phyloP scores from a whole-genome alignment of 2,888 invertebrate species.

The Erpobdella octoculata region DNA sequence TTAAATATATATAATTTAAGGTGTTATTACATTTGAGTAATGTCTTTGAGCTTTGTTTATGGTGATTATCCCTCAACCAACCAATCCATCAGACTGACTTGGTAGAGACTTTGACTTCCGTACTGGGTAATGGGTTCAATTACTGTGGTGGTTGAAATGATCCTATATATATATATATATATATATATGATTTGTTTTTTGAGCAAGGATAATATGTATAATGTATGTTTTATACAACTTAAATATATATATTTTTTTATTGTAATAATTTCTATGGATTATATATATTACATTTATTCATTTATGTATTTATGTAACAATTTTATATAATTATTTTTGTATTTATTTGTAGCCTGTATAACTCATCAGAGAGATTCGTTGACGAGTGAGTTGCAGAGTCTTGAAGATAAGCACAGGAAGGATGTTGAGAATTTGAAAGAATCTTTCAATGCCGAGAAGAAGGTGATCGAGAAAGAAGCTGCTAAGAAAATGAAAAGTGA shows the following conservation, averaged over 20 bases:
- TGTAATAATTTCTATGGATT: no score
- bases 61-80: no score
- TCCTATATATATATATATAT: not conserved
- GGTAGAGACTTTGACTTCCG: no score
- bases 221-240: no score
- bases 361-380: not conserved
- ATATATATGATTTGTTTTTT: no score
- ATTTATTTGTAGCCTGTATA: no score
- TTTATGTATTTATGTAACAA: no score
- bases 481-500: not conserved
- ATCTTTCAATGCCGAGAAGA: not conserved
- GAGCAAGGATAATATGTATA: no score
- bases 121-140: not conserved
- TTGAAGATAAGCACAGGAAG: not conserved
- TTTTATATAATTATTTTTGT: no score
- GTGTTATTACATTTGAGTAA: not conserved
- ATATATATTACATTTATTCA: no score
- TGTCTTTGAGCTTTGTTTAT: not conserved
- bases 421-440: conserved; percentile 5
- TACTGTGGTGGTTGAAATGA: not conserved
- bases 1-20: not conserved
- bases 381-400: not conserved
- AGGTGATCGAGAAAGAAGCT: not conserved
- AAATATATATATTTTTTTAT: no score
- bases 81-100: no score